Base-by-base conservation (phyloP, 2,888 invertebrate species). In the Torymus tubicola region DNA sequence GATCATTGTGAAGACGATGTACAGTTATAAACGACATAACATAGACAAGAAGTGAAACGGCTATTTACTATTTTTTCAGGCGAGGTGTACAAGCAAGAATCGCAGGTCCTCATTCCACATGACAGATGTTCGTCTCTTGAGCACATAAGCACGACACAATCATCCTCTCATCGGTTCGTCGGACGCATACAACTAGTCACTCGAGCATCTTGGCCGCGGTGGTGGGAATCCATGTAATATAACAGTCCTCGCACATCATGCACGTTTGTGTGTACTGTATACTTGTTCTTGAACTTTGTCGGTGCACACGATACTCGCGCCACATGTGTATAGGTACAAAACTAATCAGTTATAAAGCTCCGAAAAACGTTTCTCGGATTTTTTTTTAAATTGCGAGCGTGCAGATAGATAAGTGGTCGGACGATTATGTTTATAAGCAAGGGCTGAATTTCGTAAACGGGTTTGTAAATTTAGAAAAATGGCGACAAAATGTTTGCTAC, bases 161-260 rank as follows among this genome's bases (percentile, higher is more conserved):
- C 60, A 21, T 14, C 24, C 67, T 68, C 67, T 67, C 68, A n/a
- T 24, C 14, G 18, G 21, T 16, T 14, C 16, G 52, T 60, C 76
- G 63, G 76, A 69, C 76, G 63, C 18, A 63, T 63, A 76, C 76
- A 63, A 70, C 76, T 63, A 69, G 63, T 76, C 68, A 70, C 57
- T 70, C 68, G 68, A 31, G 67, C 58, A 58, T 24, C 16, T 53
- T 63, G 64, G 64, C 68, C 53, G n/a, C 68, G 55, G 68, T 68
- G 68, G 68, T 68, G 68, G 68, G 68, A 68, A 24, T 11, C 14
- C 14, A 53, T n/a, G n/a, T 2, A 11, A 55, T 8, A 42, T 50
- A 14, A n/a, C 16, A 16, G 64, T 16, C 14, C 50, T 3, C 13
- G 42, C 42, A 42, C 42, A 42, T 2, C n/a, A 8, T 53, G 12